Percentiles rank a stretch among this genome's conserved stretches.
Conservation (phyloP, 2,113 vertebrate species). For the Archocentrus centrarchus region DNA sequence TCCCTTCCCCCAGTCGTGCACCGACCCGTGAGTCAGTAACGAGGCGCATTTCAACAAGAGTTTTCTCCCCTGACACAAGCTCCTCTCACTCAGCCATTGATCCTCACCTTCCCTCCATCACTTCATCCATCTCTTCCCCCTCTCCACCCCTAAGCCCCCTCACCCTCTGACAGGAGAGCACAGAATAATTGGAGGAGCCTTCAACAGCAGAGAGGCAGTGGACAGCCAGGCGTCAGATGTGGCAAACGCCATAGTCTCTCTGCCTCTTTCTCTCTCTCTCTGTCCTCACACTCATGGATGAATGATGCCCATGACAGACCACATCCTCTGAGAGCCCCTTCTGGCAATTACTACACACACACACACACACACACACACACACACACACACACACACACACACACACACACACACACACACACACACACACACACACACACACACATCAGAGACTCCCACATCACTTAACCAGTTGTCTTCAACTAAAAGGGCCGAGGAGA, state of each 20-base stretch:
- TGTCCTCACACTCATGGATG: constrained; percentile 56
- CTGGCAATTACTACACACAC: constrained; percentile 58
- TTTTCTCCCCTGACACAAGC: constrained; percentile 66
- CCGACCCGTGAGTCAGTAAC: constrained; percentile 48
- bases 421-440: constrained; percentile 4
- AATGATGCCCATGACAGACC: constrained; percentile 72
- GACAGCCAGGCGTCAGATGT: constrained; percentile 50
- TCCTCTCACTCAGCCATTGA: constrained; percentile 59
- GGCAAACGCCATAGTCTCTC: constrained; percentile 28
- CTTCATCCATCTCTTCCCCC: not conserved
- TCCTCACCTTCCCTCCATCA: constrained; percentile 42
- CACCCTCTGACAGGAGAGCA: constrained; percentile 43
- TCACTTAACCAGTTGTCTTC: constrained; percentile 77
- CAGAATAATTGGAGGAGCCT: constrained; percentile 68
- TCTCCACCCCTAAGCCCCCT: not conserved
- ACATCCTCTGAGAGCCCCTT: constrained; percentile 66
- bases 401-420: constrained; percentile 37
- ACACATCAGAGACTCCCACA: constrained; percentile 70
- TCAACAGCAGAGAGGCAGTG: constrained; percentile 44
- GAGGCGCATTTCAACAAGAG: constrained; percentile 55
- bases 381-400: constrained; percentile 33
- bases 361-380: constrained; percentile 15
- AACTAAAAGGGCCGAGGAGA: constrained; percentile 52
- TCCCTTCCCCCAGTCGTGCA: constrained; percentile 16
- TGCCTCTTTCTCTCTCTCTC: constrained; percentile 16